phyloP scores from a whole-genome alignment of 2,888 invertebrate species.

The Eupithecia vulgata region DNA sequence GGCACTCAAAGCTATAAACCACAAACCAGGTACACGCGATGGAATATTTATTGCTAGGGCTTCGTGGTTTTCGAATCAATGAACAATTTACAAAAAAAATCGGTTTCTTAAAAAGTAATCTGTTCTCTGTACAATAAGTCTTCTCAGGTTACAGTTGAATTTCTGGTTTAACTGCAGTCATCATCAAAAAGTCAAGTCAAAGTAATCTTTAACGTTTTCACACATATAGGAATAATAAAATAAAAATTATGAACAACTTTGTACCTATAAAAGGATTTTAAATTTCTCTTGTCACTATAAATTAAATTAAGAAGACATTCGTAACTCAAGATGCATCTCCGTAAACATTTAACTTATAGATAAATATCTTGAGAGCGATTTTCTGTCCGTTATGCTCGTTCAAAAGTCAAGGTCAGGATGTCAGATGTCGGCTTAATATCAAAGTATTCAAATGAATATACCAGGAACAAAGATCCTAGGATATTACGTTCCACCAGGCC shows the following conservation, averaged over 20 bases:
- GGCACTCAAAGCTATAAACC: slow-evolving; percentile 39
- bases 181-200: no score
- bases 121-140: not conserved
- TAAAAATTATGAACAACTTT: slow-evolving; percentile 9
- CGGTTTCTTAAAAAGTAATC: not conserved
- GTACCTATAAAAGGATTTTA: slow-evolving; percentile 21
- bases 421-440: slow-evolving; percentile 40
- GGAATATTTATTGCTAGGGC: slow-evolving; percentile 51
- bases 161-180: not conserved
- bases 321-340: slow-evolving; percentile 34
- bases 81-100: slow-evolving; percentile 28
- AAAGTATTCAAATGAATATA: not conserved
- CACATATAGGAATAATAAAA: not conserved
- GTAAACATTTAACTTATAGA: slow-evolving; percentile 35
- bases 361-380: slow-evolving; percentile 49
- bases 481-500: no score
- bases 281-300: slow-evolving; percentile 37
- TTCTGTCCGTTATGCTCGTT: slow-evolving; percentile 50
- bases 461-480: no score
- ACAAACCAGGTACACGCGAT: slow-evolving; percentile 41
- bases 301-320: slow-evolving; percentile 36
- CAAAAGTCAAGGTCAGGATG: slow-evolving; percentile 62
- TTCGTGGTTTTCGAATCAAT: slow-evolving; percentile 54
- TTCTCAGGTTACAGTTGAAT: slow-evolving; percentile 15
- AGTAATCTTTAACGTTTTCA: not conserved